Evolutionary conservation across 2,888 invertebrate species (phyloP), one percentile per base, ranked within the genome.

Genomic region (Sylvicola cinctus): DNA sequence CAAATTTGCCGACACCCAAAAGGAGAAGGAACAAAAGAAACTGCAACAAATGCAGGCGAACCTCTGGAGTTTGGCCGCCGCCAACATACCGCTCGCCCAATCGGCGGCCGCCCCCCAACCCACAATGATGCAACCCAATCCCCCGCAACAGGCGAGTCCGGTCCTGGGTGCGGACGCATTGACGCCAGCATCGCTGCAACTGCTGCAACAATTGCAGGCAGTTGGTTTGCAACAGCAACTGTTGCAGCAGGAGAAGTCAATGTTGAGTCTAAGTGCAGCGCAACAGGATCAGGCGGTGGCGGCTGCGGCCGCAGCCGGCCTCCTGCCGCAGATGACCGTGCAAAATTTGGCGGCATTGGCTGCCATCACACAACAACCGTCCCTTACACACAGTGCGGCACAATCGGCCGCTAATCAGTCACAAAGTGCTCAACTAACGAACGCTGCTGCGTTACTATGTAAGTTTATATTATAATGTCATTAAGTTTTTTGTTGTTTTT

Each of bases 1-100:
- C 29, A 98, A 98, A 62, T 96, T 98, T 58, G 98, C 98, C 35
- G 98, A 98, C 58, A 95, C 96, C 40, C 95, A 95, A 56, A 93
- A 95, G 56, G 96, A 98, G 54, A 96, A 96, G 57, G 95, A 96
- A 57, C 81, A 87, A 59, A 95, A 95, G 62, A 77, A 90, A 52
- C 69, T 91, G 50, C 90, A 90, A 51, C 88, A 88, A 54, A 77
- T 91, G 66, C 90, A 87, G 52, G 80, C 88, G 38, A 88, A 79
- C 60, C 66, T 91, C 28, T 90, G 88, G 87, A 83, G 79, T 46
- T 68, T 87, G 46, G 67, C 79, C 26, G 73, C 72, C 50, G 70
- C 70, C 40, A 58, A 57, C 40, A 57, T 58, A 23, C 57, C 57
- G 8, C 55, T 74, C 45, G 63, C 57, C 48, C 49, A 65, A 53